Evolutionary conservation across 2,888 invertebrate genomes (phyloP).

Genomic region (Mythimna albipuncta): DNA sequence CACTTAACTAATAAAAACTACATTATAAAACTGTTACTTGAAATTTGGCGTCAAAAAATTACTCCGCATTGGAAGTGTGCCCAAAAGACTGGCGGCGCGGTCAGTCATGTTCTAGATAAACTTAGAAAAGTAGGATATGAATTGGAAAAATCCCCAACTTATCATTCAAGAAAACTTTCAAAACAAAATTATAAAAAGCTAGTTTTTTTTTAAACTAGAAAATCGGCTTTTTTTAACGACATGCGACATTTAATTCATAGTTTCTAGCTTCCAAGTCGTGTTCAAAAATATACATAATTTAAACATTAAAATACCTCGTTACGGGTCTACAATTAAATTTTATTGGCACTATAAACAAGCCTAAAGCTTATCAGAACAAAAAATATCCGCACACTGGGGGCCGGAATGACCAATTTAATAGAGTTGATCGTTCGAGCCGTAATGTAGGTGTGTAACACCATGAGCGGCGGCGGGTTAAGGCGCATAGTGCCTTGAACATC

Average conservation of each 20-base stretch:
- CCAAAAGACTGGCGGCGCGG: no score
- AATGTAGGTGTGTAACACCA: constrained; percentile 58
- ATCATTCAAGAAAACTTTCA: constrained; percentile 20
- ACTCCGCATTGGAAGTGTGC: no score
- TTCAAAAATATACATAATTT: constrained; percentile 49
- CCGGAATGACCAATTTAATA: constrained; percentile 73
- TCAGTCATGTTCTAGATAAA: no score
- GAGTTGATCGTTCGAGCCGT: constrained; percentile 63
- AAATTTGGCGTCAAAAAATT: no score
- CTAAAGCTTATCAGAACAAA: constrained; percentile 59
- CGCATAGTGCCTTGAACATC: no score
- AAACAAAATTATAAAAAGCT: constrained; percentile 28
- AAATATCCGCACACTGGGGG: constrained; percentile 66
- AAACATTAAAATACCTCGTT: constrained; percentile 60
- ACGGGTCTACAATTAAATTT: constrained; percentile 59
- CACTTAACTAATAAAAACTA: no score
- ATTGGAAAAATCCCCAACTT: not conserved
- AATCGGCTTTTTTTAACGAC: not conserved
- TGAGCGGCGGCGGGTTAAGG: constrained; percentile 62
- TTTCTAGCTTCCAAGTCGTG: constrained; percentile 28
- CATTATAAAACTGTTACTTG: no score
- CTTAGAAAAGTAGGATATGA: no score
- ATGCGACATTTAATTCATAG: not conserved
- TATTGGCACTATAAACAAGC: constrained; percentile 61
- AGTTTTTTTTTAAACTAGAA: not conserved